These are phyloP conservation scores for Luperina nickerlii DNA, from an alignment of 2,888 invertebrate species.

Conservation along the genomic window DNA sequence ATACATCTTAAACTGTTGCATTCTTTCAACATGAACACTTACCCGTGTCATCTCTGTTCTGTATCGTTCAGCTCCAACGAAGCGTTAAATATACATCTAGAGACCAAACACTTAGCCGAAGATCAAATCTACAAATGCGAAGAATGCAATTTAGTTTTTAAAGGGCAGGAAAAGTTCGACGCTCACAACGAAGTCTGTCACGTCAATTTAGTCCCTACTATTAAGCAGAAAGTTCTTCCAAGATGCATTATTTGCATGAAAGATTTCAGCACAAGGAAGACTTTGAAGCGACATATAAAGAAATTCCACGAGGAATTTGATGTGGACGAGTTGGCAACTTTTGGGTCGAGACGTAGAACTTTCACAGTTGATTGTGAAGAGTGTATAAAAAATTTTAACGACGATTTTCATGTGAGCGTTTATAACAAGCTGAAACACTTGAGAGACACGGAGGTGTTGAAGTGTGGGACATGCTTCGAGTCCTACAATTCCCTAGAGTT, in stretches of 20 bases:
- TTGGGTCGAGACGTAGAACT: constrained; percentile 69
- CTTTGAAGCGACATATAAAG: constrained; percentile 82
- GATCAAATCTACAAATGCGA: constrained; percentile 85
- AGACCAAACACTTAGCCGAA: constrained; percentile 80
- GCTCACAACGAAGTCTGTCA: constrained; percentile 76
- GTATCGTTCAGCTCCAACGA: constrained; percentile 80
- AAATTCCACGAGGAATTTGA: constrained; percentile 83
- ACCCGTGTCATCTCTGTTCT: constrained; percentile 82
- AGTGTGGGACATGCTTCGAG: constrained; percentile 74
- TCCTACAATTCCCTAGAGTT: constrained; percentile 79
- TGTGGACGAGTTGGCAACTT: constrained; percentile 78
- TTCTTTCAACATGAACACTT: constrained; percentile 83
- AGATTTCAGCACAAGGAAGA: constrained; percentile 84
- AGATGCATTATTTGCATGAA: constrained; percentile 83
- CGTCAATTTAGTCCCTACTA: constrained; percentile 64
- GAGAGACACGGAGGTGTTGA: constrained; percentile 75
- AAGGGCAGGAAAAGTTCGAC: constrained; percentile 81
- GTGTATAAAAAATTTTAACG: constrained; percentile 79
- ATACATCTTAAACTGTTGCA: constrained; percentile 83
- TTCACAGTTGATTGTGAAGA: constrained; percentile 79
- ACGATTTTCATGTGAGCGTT: constrained; percentile 70
- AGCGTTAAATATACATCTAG: constrained; percentile 77
- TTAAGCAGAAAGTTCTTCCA: constrained; percentile 75
- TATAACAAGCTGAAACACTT: constrained; percentile 76
- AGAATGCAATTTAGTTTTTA: constrained; percentile 81